phyloP scores from a whole-genome alignment of 2,888 invertebrate species.

The Neuroscelio doddi region DNA sequence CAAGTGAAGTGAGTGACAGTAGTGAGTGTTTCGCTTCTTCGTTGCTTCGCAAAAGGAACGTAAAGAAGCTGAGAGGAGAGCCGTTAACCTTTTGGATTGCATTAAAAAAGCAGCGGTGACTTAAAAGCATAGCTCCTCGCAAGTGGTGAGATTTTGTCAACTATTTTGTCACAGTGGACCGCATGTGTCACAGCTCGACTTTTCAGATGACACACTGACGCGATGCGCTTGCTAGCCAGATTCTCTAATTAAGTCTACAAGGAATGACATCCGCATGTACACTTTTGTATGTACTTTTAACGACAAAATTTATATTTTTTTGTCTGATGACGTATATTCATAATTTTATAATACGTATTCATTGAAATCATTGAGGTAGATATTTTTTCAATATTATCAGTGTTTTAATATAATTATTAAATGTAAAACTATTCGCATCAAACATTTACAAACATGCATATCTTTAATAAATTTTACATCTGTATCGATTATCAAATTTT shows the following conservation, averaged over 20 bases:
- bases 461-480: no score
- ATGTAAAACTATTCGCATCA: no score
- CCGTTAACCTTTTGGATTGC: slow-evolving; percentile 41
- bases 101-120: slow-evolving; percentile 44
- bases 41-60: slow-evolving; percentile 20
- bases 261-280: background rate
- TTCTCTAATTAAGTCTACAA: slow-evolving; percentile 20
- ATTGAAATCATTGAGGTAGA: no score
- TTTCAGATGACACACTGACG: slow-evolving; percentile 27
- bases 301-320: no score
- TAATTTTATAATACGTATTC: no score
- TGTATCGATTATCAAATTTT: no score
- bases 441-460: no score
- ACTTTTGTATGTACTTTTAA: no score
- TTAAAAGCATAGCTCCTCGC: slow-evolving; percentile 47
- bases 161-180: background rate
- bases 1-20: slow-evolving; percentile 48
- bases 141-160: slow-evolving; percentile 52
- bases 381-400: no score
- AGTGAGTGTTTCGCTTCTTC: slow-evolving; percentile 29
- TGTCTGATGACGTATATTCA: no score
- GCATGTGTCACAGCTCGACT: slow-evolving; percentile 8
- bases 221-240: background rate
- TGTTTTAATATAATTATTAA: no score
- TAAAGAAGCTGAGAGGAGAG: slow-evolving; percentile 10